Conservation (phyloP, 2,888 invertebrate genomes). For the Stenodema calcarata region DNA sequence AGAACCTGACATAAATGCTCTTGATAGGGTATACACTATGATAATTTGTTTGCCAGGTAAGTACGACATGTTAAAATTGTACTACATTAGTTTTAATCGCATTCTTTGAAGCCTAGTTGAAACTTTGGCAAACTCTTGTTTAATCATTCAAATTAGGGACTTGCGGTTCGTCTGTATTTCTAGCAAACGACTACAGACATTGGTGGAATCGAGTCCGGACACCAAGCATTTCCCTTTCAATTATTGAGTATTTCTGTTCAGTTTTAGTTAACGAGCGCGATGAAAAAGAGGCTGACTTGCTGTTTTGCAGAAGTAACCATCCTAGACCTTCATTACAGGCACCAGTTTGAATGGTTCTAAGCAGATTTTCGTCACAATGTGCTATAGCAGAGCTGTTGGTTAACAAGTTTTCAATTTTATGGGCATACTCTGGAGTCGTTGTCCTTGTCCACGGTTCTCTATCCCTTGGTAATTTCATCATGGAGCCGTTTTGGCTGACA, state of each 20-base stretch:
- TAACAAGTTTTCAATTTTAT: conserved; percentile 5
- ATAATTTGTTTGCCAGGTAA: conserved; percentile 8
- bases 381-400: not conserved
- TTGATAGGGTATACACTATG: not conserved
- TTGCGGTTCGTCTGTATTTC: not conserved
- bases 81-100: conserved; percentile 3
- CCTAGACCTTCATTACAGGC: conserved; percentile 4
- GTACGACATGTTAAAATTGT: conserved; percentile 9
- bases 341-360: not conserved
- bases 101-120: not conserved
- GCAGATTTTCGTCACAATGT: not conserved
- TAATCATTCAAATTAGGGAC: not conserved
- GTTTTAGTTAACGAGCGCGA: conserved; percentile 1
- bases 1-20: not conserved
- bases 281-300: not conserved
- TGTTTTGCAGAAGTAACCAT: not conserved
- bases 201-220: conserved; percentile 6
- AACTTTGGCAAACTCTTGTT: not conserved
- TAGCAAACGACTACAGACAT: not conserved
- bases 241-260: conserved; percentile 14
- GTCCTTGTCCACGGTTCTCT: not conserved
- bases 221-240: not conserved
- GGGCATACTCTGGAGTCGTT: not conserved
- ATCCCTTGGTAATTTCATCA: not conserved
- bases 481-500: not conserved